Percentiles rank a stretch among this genome's conserved stretches.
Conservation (phyloP, 2,797 vertebrate species). For the Aplochiton taeniatus region DNA sequence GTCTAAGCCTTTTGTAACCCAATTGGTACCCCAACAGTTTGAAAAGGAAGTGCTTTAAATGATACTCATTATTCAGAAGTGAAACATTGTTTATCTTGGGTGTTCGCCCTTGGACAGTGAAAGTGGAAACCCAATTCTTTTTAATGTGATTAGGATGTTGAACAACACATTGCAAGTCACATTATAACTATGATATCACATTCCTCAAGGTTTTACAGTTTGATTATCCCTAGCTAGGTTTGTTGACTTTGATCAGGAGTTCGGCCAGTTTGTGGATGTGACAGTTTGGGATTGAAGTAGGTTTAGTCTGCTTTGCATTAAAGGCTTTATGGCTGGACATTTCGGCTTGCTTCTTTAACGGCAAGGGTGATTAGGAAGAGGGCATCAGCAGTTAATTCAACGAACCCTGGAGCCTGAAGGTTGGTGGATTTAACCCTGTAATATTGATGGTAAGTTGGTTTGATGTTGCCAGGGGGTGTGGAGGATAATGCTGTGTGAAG, state of each 20-base stretch:
- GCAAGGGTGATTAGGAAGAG: background rate
- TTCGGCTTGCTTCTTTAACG: background rate
- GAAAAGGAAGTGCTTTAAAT: background rate
- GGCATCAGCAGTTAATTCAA: too few species aligned
- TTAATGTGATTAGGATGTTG: background rate
- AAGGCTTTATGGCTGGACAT: background rate
- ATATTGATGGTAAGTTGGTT: background rate
- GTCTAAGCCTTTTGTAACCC: background rate
- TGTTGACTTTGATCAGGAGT: slow-evolving; percentile 6
- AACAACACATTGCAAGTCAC: background rate
- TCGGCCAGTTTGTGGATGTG: background rate
- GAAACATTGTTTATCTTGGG: background rate
- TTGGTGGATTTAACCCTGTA: background rate
- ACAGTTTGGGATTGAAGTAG: background rate
- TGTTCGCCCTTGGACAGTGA: background rate
- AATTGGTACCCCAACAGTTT: background rate
- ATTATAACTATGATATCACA: background rate
- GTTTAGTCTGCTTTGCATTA: background rate
- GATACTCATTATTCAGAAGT: background rate
- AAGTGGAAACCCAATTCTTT: background rate
- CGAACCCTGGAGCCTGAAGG: background rate
- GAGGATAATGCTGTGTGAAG: slow-evolving; percentile 80
- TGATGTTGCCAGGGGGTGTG: slow-evolving; percentile 5
- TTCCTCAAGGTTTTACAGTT: background rate
- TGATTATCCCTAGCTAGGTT: too few species aligned